Conservation (phyloP, 2,888 invertebrate species). For the Agapostemon virescens region DNA sequence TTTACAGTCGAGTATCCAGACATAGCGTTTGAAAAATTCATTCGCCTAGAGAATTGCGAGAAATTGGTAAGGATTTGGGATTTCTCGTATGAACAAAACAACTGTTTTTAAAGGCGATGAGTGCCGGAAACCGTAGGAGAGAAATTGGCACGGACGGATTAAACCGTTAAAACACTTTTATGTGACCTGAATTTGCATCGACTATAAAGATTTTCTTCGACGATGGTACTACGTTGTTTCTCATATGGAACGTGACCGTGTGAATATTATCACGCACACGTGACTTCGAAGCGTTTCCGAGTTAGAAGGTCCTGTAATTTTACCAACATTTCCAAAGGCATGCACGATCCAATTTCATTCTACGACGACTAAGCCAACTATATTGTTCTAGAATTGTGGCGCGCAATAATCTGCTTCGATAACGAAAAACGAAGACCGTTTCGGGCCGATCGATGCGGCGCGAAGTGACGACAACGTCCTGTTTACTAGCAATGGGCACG, state of each 20-base stretch:
- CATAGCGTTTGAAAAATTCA: not conserved
- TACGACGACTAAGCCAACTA: conserved; percentile 59
- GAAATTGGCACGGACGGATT: not conserved
- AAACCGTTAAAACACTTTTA: conserved; percentile 1
- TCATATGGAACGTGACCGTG: conserved; percentile 22
- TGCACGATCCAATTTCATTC: conserved; percentile 57
- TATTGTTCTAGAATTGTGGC: conserved; percentile 53
- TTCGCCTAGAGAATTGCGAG: not conserved
- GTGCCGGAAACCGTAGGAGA: not conserved
- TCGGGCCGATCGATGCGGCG: conserved; percentile 52
- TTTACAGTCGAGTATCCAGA: not conserved
- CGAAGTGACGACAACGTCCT: conserved; percentile 40
- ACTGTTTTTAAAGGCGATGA: not conserved
- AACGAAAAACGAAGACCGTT: conserved; percentile 40
- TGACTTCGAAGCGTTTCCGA: conserved; percentile 26
- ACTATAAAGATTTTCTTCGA: conserved; percentile 11
- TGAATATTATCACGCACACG: conserved; percentile 40
- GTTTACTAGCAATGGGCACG: conserved; percentile 12
- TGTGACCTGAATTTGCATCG: not conserved
- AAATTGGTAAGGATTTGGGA: not conserved
- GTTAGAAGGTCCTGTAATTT: conserved; percentile 56
- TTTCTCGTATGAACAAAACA: not conserved
- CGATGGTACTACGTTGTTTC: conserved; percentile 10
- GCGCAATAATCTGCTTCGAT: conserved; percentile 59
- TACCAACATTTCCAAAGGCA: conserved; percentile 58